phyloP scores from a whole-genome alignment of 2,113 vertebrate genomes.

The Todiramphus saurophagus region DNA sequence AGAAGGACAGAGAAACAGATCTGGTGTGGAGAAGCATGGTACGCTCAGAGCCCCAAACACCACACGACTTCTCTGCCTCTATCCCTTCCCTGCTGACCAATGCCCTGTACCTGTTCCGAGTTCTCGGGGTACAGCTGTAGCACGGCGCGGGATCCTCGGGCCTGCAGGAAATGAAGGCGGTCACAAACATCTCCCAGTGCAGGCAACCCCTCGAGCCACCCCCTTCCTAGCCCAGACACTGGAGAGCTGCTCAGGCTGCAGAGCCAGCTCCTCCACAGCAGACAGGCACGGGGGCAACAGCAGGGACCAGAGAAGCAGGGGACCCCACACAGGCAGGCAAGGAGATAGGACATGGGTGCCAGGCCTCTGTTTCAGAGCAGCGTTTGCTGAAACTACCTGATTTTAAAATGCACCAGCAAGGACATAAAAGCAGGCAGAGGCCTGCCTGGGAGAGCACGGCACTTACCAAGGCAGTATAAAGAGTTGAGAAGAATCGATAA shows the following conservation, averaged over 20 bases:
- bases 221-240: neutral
- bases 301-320: neutral
- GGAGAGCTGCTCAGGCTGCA: neutral
- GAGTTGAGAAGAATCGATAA: slow-evolving; percentile 87
- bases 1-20: neutral
- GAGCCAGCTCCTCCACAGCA: neutral
- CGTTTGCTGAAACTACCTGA: neutral
- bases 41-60: neutral
- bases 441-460: neutral
- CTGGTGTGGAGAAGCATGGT: fast-evolving
- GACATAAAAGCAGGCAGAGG: neutral
- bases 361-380: neutral
- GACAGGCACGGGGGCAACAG: neutral
- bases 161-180: slow-evolving; percentile 68
- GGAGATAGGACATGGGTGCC: neutral
- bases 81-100: neutral
- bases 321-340: neutral
- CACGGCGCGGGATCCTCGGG: slow-evolving; percentile 86
- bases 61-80: neutral
- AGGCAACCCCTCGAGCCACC: neutral
- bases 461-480: slow-evolving; percentile 89
- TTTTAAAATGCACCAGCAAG: neutral
- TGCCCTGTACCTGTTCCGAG: slow-evolving; percentile 85
- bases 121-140: slow-evolving; percentile 97
- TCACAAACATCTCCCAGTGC: neutral